Base-by-base conservation (phyloP, 2,797 vertebrate genomes). In the Tympanoctomys barrerae region DNA sequence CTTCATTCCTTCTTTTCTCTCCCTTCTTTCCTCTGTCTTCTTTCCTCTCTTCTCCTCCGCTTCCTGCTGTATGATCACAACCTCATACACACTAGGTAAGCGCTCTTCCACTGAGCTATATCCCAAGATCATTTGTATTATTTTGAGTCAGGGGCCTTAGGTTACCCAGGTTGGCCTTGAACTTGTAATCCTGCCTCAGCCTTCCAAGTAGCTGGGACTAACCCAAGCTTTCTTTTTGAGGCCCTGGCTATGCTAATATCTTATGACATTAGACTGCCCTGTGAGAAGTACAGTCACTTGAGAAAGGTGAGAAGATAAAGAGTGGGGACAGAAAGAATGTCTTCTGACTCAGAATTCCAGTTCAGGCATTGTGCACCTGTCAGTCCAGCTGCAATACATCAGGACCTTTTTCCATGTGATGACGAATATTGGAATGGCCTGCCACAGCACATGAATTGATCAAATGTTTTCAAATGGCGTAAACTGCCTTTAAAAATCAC, bases 1-100 rank as follows among this genome's bases (percentile, higher is more conserved):
- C 7, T 18, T 70, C 2, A 2, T 7, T 9, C 33, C 5, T 3
- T 19, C 33, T 21, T 19, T 36, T 8, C 7, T 14, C 7, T 21
- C 33, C 26, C 18, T 19, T 12, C 10, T 39, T 21, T 26, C 73
- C 14, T 7, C 22, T 24, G n/a, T n/a, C 18, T 19, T 12, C 10
- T 39, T 21, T 26, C 73, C 14, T 7, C 22, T 24, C 4, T 5
- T 5, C 71, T 13, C 8, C 22, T 8, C 10, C 5, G 4, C 2
- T 49, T 5, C 28, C 24, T 28, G 13, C 42, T 75, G 26, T 28
- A 14, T 2, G 59, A 80, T 8, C 16, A 79, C 28, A 31, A 10
- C 49, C 42, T 79, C 73, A 52, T 19, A 52, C 24, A 52, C 18
- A 33, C 5, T 22, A 36, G 54, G 54, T 57, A n/a, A 54, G 18